Evolutionary conservation across 2,888 invertebrate species (phyloP).

Genomic region (Furcula furcula): DNA sequence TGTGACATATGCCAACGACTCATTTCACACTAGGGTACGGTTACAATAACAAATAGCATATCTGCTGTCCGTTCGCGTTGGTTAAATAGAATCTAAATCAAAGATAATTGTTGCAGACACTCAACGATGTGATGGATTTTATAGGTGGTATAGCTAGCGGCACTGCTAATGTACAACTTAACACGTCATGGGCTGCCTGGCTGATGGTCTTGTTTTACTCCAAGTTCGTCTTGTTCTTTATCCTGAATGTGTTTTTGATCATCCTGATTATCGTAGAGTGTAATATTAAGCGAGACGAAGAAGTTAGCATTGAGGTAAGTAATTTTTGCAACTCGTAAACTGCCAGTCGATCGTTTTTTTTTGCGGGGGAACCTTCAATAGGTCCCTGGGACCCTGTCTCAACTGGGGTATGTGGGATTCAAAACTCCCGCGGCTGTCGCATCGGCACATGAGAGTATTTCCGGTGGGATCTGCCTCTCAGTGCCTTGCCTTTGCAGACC

Average conservation of each 20-base stretch:
- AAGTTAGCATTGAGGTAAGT: constrained; percentile 33
- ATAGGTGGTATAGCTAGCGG: constrained; percentile 54
- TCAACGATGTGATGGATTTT: constrained; percentile 52
- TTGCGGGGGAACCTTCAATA: too few species aligned
- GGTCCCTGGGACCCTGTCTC: too few species aligned
- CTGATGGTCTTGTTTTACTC: constrained; percentile 71
- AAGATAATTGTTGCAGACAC: constrained; percentile 49
- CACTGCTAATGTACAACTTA: constrained; percentile 36
- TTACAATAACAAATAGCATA: too few species aligned
- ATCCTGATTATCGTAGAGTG: constrained; percentile 50
- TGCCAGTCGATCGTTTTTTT: too few species aligned
- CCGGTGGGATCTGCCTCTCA: too few species aligned
- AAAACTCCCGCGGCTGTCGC: too few species aligned
- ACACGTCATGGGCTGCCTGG: constrained; percentile 59
- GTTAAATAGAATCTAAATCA: too few species aligned
- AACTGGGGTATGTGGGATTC: too few species aligned
- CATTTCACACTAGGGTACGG: constrained; percentile 61
- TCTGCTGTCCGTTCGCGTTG: too few species aligned
- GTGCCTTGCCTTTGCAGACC: too few species aligned
- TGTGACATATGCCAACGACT: constrained; percentile 59
- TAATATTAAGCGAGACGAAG: constrained; percentile 29
- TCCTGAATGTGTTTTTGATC: constrained; percentile 65
- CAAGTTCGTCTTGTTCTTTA: constrained; percentile 66
- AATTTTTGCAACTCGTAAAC: too few species aligned
- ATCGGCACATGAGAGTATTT: too few species aligned